Percentiles rank a stretch among this genome's conserved stretches.
phyloP scores from a whole-genome alignment of 2,113 vertebrate genomes.

The Phaethornis superciliosus region DNA sequence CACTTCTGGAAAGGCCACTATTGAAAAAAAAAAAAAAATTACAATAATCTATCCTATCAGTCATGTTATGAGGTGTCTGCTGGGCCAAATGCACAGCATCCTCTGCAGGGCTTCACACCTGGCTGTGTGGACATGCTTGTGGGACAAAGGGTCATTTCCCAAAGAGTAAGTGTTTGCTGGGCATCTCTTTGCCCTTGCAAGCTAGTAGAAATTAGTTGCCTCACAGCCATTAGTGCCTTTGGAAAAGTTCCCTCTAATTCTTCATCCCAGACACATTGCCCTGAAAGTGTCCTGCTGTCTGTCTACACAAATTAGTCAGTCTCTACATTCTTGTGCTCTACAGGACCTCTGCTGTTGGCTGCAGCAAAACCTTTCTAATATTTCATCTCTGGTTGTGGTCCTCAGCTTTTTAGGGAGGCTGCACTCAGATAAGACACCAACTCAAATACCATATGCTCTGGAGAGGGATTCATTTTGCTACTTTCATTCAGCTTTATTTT shows the following conservation, averaged over 20 bases:
- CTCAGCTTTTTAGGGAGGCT: conserved; percentile 24
- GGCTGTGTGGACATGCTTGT: neutral
- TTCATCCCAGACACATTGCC: conserved; percentile 46
- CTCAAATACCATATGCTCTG: neutral
- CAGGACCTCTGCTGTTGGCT: conserved; percentile 60
- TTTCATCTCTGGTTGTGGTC: conserved; percentile 22
- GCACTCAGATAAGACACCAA: conserved; percentile 20
- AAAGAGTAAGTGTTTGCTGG: neutral
- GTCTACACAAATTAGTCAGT: conserved; percentile 59
- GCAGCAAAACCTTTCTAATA: conserved; percentile 60
- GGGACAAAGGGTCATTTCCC: neutral
- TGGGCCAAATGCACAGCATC: neutral
- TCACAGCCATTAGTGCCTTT: conserved; percentile 18
- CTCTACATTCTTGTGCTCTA: conserved; percentile 52
- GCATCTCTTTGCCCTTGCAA: neutral
- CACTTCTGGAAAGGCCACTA: conserved; percentile 25
- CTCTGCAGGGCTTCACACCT: neutral
- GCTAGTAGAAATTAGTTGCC: neutral
- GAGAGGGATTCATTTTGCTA: neutral
- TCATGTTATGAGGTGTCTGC: neutral
- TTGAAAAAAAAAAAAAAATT: neutral
- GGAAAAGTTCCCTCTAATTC: conserved; percentile 53
- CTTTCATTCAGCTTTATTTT: neutral
- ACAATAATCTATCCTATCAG: neutral
- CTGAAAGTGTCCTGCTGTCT: conserved; percentile 50